Evolutionary conservation across 2,888 invertebrate species (phyloP).

Genomic region (Norana najaformis): DNA sequence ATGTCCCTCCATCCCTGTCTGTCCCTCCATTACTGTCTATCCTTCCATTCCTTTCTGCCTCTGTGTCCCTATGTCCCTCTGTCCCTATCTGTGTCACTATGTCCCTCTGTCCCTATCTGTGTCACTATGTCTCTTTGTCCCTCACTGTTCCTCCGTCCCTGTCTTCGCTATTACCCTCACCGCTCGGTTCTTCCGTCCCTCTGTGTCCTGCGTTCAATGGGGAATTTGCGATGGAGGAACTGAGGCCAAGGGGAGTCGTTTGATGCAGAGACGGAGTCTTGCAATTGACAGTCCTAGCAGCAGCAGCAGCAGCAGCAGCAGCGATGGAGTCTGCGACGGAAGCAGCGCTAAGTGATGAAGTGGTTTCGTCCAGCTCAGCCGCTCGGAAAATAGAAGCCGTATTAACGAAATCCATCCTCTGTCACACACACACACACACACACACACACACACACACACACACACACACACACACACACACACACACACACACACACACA

Average conservation of each 20-base stretch:
- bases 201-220: too few relatives aligned
- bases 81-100: too few relatives aligned
- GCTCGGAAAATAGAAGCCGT: not conserved
- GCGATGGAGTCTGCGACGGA: not conserved
- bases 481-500: not conserved
- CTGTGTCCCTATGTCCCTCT: too few relatives aligned
- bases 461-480: not conserved
- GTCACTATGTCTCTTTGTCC: too few relatives aligned
- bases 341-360: not conserved
- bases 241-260: not conserved
- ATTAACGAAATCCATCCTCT: not conserved
- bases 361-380: not conserved
- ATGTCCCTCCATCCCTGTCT: too few relatives aligned
- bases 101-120: too few relatives aligned
- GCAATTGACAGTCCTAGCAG: not conserved
- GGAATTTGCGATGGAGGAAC: not conserved
- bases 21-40: too few relatives aligned
- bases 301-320: not conserved
- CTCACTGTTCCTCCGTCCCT: too few relatives aligned
- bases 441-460: not conserved
- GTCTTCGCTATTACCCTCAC: too few relatives aligned
- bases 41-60: too few relatives aligned
- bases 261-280: not conserved
- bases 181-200: not conserved
- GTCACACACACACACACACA: not conserved